A percentile compares a stretch with the other conserved stretches of the same genome.
Evolutionary conservation across 1,140 invertebrate genomes (phyloP).

Genomic region (Spodoptera litura): DNA sequence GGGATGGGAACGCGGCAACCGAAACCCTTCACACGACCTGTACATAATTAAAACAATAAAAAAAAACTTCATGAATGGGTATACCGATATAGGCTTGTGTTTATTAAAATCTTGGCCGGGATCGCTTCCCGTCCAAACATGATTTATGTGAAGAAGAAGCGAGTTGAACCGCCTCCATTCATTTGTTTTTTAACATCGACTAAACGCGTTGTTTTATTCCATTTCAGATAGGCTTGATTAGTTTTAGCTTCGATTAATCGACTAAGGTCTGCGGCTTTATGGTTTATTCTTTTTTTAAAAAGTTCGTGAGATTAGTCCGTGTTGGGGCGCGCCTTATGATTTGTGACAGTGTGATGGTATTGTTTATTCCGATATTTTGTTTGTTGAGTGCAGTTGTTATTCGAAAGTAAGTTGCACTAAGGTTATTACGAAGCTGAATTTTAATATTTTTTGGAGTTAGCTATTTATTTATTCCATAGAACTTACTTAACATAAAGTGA

Average conservation of each 20-base stretch:
- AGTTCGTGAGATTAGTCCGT: conserved; percentile 37
- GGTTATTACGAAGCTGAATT: too few relatives aligned
- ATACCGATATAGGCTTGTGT: conserved; percentile 75
- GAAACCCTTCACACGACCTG: conserved; percentile 68
- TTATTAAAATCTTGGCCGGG: conserved; percentile 78
- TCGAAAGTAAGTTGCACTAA: background rate
- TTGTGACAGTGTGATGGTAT: conserved; percentile 55
- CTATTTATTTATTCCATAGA: too few relatives aligned
- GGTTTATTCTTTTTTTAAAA: conserved; percentile 27
- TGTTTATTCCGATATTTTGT: conserved; percentile 17
- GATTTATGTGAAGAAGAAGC: conserved; percentile 77
- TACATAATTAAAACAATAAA: conserved; percentile 81
- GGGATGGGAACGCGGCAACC: conserved; percentile 36
- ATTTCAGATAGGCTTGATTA: conserved; percentile 81
- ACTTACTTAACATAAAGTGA: too few relatives aligned
- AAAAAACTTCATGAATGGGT: conserved; percentile 76
- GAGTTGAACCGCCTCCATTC: conserved; percentile 71
- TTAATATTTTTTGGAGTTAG: too few relatives aligned
- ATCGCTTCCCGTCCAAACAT: conserved; percentile 70
- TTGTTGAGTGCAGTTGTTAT: conserved; percentile 17
- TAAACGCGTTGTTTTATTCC: conserved; percentile 66
- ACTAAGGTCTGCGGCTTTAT: conserved; percentile 41
- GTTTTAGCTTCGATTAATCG: conserved; percentile 76
- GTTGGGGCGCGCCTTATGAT: conserved; percentile 55
- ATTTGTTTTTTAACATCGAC: conserved; percentile 76